A percentile compares a stretch with the other conserved stretches of the same genome.
Conservation (phyloP, 2,888 invertebrate species). For the Drosophila meridionalis region DNA sequence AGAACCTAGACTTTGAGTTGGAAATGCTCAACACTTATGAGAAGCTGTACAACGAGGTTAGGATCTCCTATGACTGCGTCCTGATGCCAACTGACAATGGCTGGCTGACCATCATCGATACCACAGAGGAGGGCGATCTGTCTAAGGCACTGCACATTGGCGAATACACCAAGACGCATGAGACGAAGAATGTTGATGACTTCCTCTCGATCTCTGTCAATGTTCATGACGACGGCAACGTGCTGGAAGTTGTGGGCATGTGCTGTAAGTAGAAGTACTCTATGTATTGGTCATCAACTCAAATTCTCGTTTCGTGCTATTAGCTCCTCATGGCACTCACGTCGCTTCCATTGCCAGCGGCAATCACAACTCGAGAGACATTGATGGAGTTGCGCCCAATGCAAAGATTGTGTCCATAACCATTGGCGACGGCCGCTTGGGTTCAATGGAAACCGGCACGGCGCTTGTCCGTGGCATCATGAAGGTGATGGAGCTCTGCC, state of each 20-base stretch:
- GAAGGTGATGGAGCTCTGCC: conserved; percentile 91
- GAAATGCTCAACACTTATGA: conserved; percentile 93
- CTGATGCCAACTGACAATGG: conserved; percentile 96
- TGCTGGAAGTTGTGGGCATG: conserved; percentile 96
- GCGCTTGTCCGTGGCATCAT: conserved; percentile 96
- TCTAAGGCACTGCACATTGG: conserved; percentile 91
- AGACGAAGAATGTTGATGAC: conserved; percentile 92
- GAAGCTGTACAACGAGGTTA: conserved; percentile 94
- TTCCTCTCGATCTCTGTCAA: conserved; percentile 95
- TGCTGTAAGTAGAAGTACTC: conserved; percentile 89
- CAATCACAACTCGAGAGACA: conserved; percentile 92
- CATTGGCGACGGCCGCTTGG: conserved; percentile 96
- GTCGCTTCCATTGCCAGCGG: conserved; percentile 98
- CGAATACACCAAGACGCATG: conserved; percentile 91
- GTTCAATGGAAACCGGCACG: conserved; percentile 98
- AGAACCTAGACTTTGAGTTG: conserved; percentile 94
- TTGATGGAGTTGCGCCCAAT: conserved; percentile 98
- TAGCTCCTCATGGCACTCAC: conserved; percentile 98
- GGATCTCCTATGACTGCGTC: conserved; percentile 96
- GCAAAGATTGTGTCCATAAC: conserved; percentile 96
- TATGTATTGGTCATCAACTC: not conserved
- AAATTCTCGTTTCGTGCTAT: conserved; percentile 4
- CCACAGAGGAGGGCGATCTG: conserved; percentile 89
- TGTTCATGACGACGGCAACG: conserved; percentile 95
- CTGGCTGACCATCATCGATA: conserved; percentile 88